Conservation (phyloP, 2,888 invertebrate genomes). For the Alentia gelatinosa region DNA sequence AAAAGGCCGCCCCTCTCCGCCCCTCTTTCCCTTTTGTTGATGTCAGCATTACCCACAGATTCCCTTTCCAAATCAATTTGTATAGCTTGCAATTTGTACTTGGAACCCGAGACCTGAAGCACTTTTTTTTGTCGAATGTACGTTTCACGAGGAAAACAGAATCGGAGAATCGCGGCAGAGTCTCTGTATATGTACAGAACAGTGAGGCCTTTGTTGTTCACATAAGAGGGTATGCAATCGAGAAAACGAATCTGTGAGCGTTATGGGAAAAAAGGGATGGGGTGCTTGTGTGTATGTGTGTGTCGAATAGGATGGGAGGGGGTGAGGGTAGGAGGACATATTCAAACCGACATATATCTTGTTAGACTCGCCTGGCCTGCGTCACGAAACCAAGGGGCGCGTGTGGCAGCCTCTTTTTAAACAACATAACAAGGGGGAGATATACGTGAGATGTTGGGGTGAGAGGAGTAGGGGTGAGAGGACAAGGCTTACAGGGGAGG, state of each 20-base stretch:
- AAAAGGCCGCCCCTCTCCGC: neutral
- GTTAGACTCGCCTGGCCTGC: neutral
- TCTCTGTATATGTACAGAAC: too few relatives aligned
- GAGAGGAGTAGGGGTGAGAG: neutral
- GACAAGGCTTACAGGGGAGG: neutral
- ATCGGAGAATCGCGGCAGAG: neutral
- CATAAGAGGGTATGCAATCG: neutral
- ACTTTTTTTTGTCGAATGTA: neutral
- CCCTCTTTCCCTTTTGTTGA: neutral
- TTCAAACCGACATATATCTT: conserved; percentile 45
- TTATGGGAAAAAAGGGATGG: neutral
- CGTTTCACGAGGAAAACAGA: neutral
- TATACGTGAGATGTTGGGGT: neutral
- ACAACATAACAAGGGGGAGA: neutral
- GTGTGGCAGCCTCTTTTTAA: neutral
- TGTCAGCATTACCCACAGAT: conserved; percentile 4
- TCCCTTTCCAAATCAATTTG: conserved; percentile 46
- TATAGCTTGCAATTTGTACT: neutral
- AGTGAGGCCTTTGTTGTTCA: neutral
- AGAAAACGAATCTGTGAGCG: neutral
- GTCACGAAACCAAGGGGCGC: neutral
- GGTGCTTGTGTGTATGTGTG: neutral
- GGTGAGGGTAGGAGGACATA: neutral
- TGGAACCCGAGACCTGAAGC: neutral
- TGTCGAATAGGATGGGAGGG: neutral